These are phyloP conservation scores for Andrena marginata DNA, from an alignment of 2,888 invertebrate genomes.

Conservation along the genomic window DNA sequence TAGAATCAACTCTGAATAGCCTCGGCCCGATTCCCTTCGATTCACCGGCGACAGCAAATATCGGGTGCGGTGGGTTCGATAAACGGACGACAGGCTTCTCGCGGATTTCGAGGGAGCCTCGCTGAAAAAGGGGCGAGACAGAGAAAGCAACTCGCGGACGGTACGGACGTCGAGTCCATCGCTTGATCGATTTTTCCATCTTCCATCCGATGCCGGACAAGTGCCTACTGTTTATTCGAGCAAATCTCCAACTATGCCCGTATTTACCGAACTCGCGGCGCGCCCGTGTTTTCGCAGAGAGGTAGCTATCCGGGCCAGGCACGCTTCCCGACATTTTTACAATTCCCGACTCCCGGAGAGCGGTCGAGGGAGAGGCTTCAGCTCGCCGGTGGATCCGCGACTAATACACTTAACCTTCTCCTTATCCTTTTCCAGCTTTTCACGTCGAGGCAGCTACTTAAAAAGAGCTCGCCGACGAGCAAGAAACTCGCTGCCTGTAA, in stretches of 20 bases:
- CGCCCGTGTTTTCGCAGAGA: too few relatives aligned
- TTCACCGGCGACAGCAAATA: background rate
- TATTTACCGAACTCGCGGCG: background rate
- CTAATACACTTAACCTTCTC: slow-evolving; percentile 38
- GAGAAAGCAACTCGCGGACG: background rate
- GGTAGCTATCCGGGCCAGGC: too few relatives aligned
- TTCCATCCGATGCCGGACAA: too few relatives aligned
- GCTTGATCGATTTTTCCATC: too few relatives aligned
- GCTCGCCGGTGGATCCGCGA: slow-evolving; percentile 9
- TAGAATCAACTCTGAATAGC: slow-evolving; percentile 45
- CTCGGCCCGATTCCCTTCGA: slow-evolving; percentile 16
- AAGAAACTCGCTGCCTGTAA: slow-evolving; percentile 37
- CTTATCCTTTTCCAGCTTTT: slow-evolving; percentile 31
- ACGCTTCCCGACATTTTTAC: slow-evolving; percentile 1
- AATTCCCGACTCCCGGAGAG: background rate
- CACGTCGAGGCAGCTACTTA: slow-evolving; percentile 31
- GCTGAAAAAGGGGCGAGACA: background rate
- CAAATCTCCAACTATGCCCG: too few relatives aligned
- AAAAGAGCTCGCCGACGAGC: slow-evolving; percentile 26
- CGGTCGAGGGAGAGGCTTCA: slow-evolving; percentile 5
- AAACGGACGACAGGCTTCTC: background rate
- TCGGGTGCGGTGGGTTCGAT: background rate
- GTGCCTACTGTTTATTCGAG: too few relatives aligned
- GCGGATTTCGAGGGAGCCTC: too few relatives aligned
- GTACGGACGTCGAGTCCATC: too few relatives aligned